These are phyloP conservation scores for Diplodus sargus DNA, from an alignment of 2,797 vertebrate genomes.

Conservation along the genomic window DNA sequence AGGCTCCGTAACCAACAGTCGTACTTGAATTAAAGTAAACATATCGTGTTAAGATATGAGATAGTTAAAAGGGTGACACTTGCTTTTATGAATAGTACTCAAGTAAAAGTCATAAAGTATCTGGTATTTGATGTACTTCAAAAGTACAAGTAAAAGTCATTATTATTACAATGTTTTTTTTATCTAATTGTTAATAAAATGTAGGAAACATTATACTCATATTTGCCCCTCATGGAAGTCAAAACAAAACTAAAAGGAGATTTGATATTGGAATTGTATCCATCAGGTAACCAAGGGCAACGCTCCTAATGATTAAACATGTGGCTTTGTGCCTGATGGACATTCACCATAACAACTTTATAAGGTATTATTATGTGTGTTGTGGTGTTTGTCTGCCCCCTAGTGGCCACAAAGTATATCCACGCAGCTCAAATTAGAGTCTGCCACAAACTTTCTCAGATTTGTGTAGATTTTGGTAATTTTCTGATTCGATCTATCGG, in stretches of 20 bases:
- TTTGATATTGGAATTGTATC: not conserved
- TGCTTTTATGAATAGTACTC: no score
- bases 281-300: not conserved
- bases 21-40: no score
- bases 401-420: not conserved
- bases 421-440: not conserved
- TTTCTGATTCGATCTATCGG: not conserved
- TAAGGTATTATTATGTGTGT: not conserved
- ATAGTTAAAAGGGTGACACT: no score
- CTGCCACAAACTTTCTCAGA: not conserved
- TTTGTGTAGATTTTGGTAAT: not conserved
- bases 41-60: no score
- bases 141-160: no score
- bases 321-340: not conserved
- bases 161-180: no score
- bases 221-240: not conserved
- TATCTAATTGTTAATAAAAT: no score
- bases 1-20: not conserved
- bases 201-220: no score
- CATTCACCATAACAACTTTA: not conserved
- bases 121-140: no score
- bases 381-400: not conserved
- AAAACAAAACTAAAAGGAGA: not conserved
- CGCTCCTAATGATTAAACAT: not conserved
- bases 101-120: no score